phyloP scores from a whole-genome alignment of 92 coral and sea anemone species.

The Actinostola sp. region DNA sequence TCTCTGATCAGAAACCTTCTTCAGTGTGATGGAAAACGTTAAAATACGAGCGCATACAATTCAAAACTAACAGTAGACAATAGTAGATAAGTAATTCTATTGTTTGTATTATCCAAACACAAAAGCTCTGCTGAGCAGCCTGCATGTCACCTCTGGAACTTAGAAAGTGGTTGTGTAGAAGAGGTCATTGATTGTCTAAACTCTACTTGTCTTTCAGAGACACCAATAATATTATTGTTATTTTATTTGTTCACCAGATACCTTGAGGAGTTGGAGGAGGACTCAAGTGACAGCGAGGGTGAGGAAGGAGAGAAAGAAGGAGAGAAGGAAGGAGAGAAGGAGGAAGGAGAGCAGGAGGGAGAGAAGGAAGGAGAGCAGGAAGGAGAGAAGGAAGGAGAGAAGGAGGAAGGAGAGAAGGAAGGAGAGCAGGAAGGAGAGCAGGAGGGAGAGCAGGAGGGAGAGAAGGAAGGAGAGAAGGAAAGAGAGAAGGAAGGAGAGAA shows the following conservation, averaged over 20 bases:
- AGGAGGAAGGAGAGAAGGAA: constrained; percentile 12
- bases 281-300: constrained; percentile 60
- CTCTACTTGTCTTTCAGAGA: neutral
- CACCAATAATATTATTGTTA: neutral
- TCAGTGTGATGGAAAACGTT: too few relatives aligned
- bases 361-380: constrained; percentile 21
- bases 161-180: too few relatives aligned
- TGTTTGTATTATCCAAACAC: too few relatives aligned
- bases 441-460: constrained; percentile 4
- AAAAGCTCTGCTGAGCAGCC: too few relatives aligned
- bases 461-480: constrained; percentile 36
- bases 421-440: neutral
- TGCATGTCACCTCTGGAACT: too few relatives aligned
- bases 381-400: constrained; percentile 30
- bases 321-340: constrained; percentile 19
- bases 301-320: constrained; percentile 54
- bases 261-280: constrained; percentile 40
- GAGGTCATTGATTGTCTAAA: neutral
- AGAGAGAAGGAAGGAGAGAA: constrained; percentile 32
- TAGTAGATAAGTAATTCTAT: too few relatives aligned
- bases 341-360: constrained; percentile 4
- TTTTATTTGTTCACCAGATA: constrained; percentile 23
- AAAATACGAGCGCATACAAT: too few relatives aligned
- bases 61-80: too few relatives aligned
- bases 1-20: too few relatives aligned